These are phyloP conservation scores for Melanotaenia duboulayi DNA, from an alignment of 2,113 vertebrate species.

Conservation along the genomic window DNA sequence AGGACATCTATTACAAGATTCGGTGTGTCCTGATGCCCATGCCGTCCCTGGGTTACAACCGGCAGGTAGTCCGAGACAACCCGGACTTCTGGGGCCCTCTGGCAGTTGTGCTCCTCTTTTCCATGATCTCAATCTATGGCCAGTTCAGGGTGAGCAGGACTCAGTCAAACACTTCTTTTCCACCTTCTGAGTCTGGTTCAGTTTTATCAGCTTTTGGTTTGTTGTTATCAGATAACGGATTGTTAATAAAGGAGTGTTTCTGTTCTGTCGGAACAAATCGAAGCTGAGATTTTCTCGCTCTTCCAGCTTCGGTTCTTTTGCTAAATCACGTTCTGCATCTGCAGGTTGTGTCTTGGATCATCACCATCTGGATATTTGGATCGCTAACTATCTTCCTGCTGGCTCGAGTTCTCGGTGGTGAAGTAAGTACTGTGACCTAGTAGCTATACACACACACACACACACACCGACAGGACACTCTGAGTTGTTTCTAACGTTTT, in stretches of 20 bases:
- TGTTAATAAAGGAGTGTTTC: too few relatives aligned
- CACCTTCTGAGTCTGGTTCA: too few relatives aligned
- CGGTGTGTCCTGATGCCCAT: conserved; percentile 98
- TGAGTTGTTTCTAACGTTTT: neutral
- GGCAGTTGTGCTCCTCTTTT: conserved; percentile 96
- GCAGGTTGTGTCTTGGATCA: conserved; percentile 99
- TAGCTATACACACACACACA: too few relatives aligned
- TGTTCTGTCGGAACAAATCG: neutral
- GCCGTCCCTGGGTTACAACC: conserved; percentile 97
- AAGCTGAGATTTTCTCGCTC: neutral
- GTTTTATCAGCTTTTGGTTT: too few relatives aligned
- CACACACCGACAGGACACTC: neutral
- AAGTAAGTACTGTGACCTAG: conserved; percentile 82
- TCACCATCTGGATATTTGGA: conserved; percentile 99
- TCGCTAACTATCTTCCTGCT: conserved; percentile 96
- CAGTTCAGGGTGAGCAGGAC: conserved; percentile 92
- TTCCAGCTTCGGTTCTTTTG: neutral
- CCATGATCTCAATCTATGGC: conserved; percentile 98
- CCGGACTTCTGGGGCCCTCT: conserved; percentile 99
- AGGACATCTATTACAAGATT: conserved; percentile 99
- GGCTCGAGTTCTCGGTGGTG: conserved; percentile 97
- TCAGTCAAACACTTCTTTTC: neutral
- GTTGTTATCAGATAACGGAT: too few relatives aligned
- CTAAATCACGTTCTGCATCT: neutral
- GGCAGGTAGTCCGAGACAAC: conserved; percentile 98